phyloP scores from a whole-genome alignment of 2,797 vertebrate species.

The Avahi laniger region DNA sequence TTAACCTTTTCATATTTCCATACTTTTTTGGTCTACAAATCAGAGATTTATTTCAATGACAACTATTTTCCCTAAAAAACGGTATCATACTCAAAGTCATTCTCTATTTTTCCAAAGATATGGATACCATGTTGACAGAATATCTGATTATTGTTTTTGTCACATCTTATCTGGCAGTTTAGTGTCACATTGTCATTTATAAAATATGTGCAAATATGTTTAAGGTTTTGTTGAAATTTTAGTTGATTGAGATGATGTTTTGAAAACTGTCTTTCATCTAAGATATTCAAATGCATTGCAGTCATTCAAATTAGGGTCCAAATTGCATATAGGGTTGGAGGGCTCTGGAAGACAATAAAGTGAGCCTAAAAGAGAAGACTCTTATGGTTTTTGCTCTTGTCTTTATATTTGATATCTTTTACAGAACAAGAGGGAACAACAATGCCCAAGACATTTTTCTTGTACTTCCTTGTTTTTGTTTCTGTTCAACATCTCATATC shows the following conservation, averaged over 20 bases:
- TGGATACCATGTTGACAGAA: background rate
- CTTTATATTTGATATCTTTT: background rate
- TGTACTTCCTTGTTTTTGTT: background rate
- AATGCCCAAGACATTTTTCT: background rate
- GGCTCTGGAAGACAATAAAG: background rate
- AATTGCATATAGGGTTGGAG: background rate
- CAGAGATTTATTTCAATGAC: conserved; percentile 32
- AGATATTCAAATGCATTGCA: background rate
- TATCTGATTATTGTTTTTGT: conserved; percentile 51
- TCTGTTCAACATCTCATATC: background rate
- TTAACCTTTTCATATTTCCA: background rate
- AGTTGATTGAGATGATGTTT: conserved; percentile 33
- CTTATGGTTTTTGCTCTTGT: background rate
- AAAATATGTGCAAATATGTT: conserved; percentile 53
- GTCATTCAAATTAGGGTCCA: background rate
- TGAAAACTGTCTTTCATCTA: background rate
- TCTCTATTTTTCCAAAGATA: background rate
- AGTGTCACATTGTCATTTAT: conserved; percentile 37
- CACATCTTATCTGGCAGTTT: conserved; percentile 19
- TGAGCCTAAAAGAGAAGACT: background rate
- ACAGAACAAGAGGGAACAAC: background rate
- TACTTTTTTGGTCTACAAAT: background rate
- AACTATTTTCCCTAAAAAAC: conserved; percentile 15
- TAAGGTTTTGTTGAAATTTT: conserved; percentile 37
- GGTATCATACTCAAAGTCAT: background rate